A percentile compares a stretch with the other conserved stretches of the same genome.
These are phyloP conservation scores for Zosterops japonicus DNA, from an alignment of 2,113 vertebrate genomes.

Conservation along the genomic window DNA sequence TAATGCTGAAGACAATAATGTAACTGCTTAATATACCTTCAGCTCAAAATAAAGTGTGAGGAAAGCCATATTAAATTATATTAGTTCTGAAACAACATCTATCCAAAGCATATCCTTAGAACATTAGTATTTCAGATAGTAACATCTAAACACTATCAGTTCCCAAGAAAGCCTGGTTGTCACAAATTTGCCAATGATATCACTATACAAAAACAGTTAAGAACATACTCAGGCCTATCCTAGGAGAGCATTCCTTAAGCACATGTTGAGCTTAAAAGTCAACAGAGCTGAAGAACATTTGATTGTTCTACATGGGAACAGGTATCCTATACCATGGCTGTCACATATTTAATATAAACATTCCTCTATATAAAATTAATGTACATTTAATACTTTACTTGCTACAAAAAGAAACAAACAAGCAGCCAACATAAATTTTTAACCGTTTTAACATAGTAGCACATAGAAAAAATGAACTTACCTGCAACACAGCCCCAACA, in stretches of 20 bases:
- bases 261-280: not conserved
- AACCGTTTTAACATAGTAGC: not conserved
- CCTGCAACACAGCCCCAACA: conserved; percentile 97
- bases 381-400: not conserved
- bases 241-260: not conserved
- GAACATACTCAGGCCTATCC: not conserved
- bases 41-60: not conserved
- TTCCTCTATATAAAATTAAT: not conserved
- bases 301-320: accelerated
- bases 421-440: not conserved
- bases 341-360: not conserved
- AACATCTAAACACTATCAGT: not conserved
- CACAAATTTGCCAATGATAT: not conserved
- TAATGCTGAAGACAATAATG: not conserved
- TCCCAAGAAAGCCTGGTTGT: not conserved
- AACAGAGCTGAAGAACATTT: not conserved
- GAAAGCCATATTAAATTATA: not conserved
- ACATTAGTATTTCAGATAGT: not conserved
- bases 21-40: not conserved
- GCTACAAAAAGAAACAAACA: not conserved
- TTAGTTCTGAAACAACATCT: not conserved
- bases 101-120: not conserved
- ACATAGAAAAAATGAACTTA: conserved; percentile 39
- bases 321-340: accelerated
- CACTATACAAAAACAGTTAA: not conserved